Percentiles rank a stretch among this genome's conserved stretches.
Conservation (phyloP, 2,113 vertebrate species). For the Mionectes macconnelli region DNA sequence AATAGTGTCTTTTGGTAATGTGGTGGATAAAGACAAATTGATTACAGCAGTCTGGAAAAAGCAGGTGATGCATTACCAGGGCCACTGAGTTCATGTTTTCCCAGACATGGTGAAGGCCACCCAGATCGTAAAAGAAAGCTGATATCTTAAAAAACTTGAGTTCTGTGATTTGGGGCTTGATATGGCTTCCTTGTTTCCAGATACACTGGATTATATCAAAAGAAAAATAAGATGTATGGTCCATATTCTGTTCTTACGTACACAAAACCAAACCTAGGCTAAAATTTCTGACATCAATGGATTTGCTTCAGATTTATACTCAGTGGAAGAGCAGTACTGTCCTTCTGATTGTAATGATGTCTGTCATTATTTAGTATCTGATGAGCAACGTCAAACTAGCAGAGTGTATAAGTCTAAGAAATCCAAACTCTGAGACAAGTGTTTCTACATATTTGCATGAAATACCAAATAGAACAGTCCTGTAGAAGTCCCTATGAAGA, state of each 20-base stretch:
- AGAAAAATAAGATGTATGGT: conserved; percentile 11
- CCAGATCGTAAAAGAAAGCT: conserved; percentile 44
- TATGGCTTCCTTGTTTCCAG: conserved; percentile 35
- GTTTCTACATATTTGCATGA: background rate
- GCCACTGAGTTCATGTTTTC: conserved; percentile 50
- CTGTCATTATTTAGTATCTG: background rate
- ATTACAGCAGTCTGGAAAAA: conserved; percentile 54
- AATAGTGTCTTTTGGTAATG: conserved; percentile 58
- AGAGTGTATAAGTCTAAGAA: background rate
- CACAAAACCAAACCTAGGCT: conserved; percentile 2
- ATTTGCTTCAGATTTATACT: conserved; percentile 3
- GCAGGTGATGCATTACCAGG: conserved; percentile 58
- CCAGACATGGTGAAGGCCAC: conserved; percentile 56
- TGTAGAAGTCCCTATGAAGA: background rate
- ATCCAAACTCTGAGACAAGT: background rate
- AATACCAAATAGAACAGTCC: background rate
- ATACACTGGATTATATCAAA: conserved; percentile 27
- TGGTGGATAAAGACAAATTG: conserved; percentile 64
- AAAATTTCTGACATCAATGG: background rate
- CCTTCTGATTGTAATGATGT: background rate
- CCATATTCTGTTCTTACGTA: conserved; percentile 2
- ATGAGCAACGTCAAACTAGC: background rate
- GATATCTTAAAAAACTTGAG: conserved; percentile 40
- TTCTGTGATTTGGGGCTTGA: conserved; percentile 35
- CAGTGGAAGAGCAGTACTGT: background rate